phyloP scores from a whole-genome alignment of 2,113 vertebrate genomes.

The Spea multiplicata region DNA sequence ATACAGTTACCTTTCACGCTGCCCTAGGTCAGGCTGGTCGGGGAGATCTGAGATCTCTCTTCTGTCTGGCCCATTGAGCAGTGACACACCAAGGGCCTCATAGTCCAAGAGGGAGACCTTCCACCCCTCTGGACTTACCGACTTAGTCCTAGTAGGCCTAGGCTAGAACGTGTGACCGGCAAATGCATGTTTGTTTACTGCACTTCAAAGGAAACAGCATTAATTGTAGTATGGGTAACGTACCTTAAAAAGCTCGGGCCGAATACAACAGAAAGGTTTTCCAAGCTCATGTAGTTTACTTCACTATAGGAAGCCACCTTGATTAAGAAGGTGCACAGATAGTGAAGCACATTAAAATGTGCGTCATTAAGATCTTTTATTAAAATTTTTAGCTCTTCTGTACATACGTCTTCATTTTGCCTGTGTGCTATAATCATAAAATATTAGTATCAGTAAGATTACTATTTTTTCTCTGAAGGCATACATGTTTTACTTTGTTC shows the following conservation, averaged over 20 bases:
- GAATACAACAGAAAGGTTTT: constrained; percentile 74
- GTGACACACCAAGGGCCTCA: no score
- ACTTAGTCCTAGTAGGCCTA: no score
- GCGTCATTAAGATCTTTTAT: constrained; percentile 60
- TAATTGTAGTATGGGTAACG: constrained; percentile 43
- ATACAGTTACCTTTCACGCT: no score
- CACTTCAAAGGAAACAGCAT: no score
- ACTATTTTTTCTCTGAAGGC: not conserved
- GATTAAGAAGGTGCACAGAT: constrained; percentile 68
- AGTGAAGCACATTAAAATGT: constrained; percentile 64
- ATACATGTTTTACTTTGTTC: not conserved
- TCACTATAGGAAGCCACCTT: constrained; percentile 67
- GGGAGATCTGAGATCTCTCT: no score
- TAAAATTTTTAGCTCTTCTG: constrained; percentile 55
- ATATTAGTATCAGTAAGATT: not conserved
- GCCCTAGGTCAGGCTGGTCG: no score
- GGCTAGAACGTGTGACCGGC: no score
- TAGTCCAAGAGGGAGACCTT: no score
- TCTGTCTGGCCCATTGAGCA: no score
- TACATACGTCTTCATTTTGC: constrained; percentile 53
- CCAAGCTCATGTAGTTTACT: constrained; percentile 74
- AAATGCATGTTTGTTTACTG: no score
- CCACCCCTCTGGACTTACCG: no score
- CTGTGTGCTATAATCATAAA: constrained; percentile 52
- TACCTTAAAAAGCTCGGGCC: constrained; percentile 76